Conservation (phyloP, 2,888 invertebrate genomes). For the Drosophila acutilabella region DNA sequence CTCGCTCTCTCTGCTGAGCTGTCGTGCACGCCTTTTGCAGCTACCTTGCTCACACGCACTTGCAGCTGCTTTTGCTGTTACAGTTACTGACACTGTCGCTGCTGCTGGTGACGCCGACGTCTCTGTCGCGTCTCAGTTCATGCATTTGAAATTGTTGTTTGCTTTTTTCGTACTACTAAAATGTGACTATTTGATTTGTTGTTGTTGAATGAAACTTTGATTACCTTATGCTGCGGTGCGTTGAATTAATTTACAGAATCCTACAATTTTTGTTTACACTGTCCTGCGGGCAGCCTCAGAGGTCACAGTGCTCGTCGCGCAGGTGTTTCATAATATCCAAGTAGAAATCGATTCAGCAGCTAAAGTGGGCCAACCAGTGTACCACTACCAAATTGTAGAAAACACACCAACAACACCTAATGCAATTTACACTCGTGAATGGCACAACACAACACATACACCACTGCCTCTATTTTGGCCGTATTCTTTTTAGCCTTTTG, state of each 20-base stretch:
- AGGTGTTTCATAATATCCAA: conserved; percentile 74
- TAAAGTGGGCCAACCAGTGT: conserved; percentile 44
- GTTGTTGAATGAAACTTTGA: conserved; percentile 20
- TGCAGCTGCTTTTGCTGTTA: conserved; percentile 7
- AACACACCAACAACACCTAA: conserved; percentile 15
- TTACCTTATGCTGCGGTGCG: conserved; percentile 42
- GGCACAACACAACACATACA: conserved; percentile 13
- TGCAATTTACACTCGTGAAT: conserved; percentile 47
- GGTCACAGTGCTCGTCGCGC: conserved; percentile 33
- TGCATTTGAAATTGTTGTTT: conserved; percentile 11
- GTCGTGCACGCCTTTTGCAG: conserved; percentile 20
- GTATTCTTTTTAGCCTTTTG: conserved; percentile 17
- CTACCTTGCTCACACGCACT: conserved; percentile 35
- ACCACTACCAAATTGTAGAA: background rate
- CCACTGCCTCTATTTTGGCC: conserved; percentile 20
- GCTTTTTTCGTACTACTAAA: background rate
- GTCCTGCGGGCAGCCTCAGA: conserved; percentile 37
- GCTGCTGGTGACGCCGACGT: conserved; percentile 9
- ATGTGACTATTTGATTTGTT: conserved; percentile 5
- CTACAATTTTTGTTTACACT: conserved; percentile 21
- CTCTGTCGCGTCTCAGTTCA: conserved; percentile 7
- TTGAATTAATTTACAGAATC: conserved; percentile 24
- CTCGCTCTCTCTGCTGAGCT: conserved; percentile 1
- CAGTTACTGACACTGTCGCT: conserved; percentile 29
- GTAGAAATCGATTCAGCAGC: conserved; percentile 66